phyloP scores from a whole-genome alignment of 2,797 vertebrate species.

The Euthynnus affinis region DNA sequence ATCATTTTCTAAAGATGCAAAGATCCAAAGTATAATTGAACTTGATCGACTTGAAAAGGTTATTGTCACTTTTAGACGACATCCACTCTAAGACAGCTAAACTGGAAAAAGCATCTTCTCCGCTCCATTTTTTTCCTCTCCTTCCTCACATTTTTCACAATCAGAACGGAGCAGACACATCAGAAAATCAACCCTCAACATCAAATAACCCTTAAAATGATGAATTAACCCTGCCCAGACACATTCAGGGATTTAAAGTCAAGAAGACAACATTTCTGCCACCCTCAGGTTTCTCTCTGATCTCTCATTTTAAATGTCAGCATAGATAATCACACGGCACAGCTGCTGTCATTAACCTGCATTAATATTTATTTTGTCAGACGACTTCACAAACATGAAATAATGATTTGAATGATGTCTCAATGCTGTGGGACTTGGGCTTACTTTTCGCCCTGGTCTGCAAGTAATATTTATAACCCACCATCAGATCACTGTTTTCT shows the following conservation, averaged over 20 bases:
- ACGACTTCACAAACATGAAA: not conserved
- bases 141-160: too few relatives aligned
- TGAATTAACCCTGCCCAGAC: not conserved
- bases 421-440: not conserved
- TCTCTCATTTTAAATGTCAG: not conserved
- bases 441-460: not conserved
- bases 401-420: not conserved
- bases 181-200: too few relatives aligned
- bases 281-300: not conserved
- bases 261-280: not conserved
- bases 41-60: too few relatives aligned
- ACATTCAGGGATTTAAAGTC: not conserved
- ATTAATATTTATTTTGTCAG: not conserved
- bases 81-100: too few relatives aligned
- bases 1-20: too few relatives aligned
- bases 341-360: not conserved
- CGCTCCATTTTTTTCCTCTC: too few relatives aligned
- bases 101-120: too few relatives aligned
- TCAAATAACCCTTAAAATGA: not conserved
- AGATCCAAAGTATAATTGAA: too few relatives aligned
- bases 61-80: too few relatives aligned
- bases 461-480: conserved; percentile 6
- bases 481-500: conserved; percentile 24
- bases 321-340: not conserved
- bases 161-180: too few relatives aligned